Evolutionary conservation across 2,888 invertebrate genomes (phyloP), one percentile per base, ranked within the genome.

Genomic region (Lissocephala sabroskyi): DNA sequence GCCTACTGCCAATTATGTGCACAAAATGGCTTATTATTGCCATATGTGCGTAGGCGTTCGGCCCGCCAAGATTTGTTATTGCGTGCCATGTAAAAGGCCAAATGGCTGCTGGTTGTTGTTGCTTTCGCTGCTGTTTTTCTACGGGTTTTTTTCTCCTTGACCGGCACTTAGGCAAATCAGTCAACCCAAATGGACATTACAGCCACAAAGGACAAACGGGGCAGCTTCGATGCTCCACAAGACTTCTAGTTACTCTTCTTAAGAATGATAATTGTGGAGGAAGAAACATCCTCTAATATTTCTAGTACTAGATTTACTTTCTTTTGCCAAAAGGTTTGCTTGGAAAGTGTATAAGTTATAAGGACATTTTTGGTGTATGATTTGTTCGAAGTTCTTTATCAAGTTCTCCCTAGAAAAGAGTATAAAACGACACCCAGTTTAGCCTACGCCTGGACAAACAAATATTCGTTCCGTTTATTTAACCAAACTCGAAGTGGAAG

Each of bases 21-120:
- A 66, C 68, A 67, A 68, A 68, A 68, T 70, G 62, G 70, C 74
- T 62, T 68, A 74, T 74, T 68, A 68, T 68, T 74, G 70, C 57
- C 18, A 10, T 11, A 37, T 30, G n/a, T n/a, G n/a, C 7, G 23
- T 3, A 23, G 23, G 23, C 3, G 23, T 23, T 23, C 32, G 28
- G 26, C 14, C 19, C 35, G 41, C 45, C 39, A 19, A 35, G 32
- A 28, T n/a, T n/a, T n/a, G n/a, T n/a, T n/a, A n/a, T n/a, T n/a
- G n/a, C n/a, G n/a, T n/a, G n/a, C n/a, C n/a, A n/a, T n/a, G n/a
- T n/a, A n/a, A n/a, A n/a, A n/a, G n/a, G n/a, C n/a, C n/a, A n/a
- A n/a, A n/a, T n/a, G n/a, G n/a, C n/a, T n/a, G n/a, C n/a, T n/a
- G n/a, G n/a, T n/a, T n/a, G n/a, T n/a, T n/a, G n/a, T 33, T 33